phyloP scores from a whole-genome alignment of 1,140 invertebrate genomes.

The Mizuhopecten yessoensis region DNA sequence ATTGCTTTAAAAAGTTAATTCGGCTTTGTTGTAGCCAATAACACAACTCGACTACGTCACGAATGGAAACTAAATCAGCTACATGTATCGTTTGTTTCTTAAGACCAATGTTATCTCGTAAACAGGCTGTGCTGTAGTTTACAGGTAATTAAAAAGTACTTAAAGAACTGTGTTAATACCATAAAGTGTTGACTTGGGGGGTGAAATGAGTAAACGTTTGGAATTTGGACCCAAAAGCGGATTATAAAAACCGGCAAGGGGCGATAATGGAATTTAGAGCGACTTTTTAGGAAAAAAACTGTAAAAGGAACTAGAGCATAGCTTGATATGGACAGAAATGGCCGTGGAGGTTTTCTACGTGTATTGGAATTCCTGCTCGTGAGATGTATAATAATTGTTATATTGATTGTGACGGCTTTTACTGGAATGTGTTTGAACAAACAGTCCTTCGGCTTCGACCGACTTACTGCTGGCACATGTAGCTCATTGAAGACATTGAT shows the following conservation, averaged over 20 bases:
- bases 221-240: background rate
- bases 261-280: background rate
- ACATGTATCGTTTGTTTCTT: background rate
- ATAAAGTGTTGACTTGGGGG: background rate
- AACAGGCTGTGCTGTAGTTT: background rate
- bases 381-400: background rate
- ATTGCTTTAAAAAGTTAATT: background rate
- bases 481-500: background rate
- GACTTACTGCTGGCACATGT: background rate
- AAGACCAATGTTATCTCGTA: too few species aligned
- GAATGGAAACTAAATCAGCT: background rate
- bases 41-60: background rate
- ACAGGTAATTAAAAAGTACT: background rate
- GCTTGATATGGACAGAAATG: background rate
- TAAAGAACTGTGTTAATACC: background rate
- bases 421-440: background rate
- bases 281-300: background rate
- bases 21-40: background rate
- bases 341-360: background rate
- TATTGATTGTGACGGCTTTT: background rate
- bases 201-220: background rate
- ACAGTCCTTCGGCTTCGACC: background rate
- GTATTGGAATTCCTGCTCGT: background rate
- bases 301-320: background rate
- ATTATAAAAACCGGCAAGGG: background rate